Percentiles rank a stretch among this genome's conserved stretches.
These are phyloP conservation scores for Dusona sp. DNA, from an alignment of 2,888 invertebrate genomes.

Conservation along the genomic window DNA sequence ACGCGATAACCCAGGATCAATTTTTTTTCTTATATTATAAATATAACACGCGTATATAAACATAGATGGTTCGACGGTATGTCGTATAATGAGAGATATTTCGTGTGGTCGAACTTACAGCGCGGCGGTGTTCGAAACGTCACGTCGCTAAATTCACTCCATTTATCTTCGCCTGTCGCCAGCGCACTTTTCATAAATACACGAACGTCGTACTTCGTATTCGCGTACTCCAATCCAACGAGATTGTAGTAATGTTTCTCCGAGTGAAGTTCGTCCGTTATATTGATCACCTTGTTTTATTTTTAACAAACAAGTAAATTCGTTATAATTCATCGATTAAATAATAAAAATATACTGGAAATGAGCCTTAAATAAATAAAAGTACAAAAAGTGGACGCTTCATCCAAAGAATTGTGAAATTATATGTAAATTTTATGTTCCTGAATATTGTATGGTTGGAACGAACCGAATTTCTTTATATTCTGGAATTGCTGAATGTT, in stretches of 20 bases:
- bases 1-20: conserved; percentile 14
- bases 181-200: conserved; percentile 88
- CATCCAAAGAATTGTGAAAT: background rate
- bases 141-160: conserved; percentile 89
- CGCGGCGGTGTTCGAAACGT: conserved; percentile 87
- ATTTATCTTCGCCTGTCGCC: conserved; percentile 86
- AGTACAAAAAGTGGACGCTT: background rate
- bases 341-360: background rate
- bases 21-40: background rate
- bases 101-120: conserved; percentile 74
- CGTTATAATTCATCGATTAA: conserved; percentile 19
- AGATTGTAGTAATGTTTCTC: conserved; percentile 84
- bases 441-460: background rate
- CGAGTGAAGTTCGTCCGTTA: conserved; percentile 83
- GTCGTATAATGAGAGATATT: background rate
- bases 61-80: background rate
- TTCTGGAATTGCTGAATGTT: background rate
- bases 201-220: conserved; percentile 90
- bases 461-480: background rate
- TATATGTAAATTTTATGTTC: background rate
- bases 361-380: background rate
- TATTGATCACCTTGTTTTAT: conserved; percentile 76
- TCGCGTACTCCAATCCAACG: conserved; percentile 87
- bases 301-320: conserved; percentile 50
- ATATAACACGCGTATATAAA: background rate